Base-by-base conservation (phyloP, 1,140 invertebrate species). In the Scaptomyza pallida region DNA sequence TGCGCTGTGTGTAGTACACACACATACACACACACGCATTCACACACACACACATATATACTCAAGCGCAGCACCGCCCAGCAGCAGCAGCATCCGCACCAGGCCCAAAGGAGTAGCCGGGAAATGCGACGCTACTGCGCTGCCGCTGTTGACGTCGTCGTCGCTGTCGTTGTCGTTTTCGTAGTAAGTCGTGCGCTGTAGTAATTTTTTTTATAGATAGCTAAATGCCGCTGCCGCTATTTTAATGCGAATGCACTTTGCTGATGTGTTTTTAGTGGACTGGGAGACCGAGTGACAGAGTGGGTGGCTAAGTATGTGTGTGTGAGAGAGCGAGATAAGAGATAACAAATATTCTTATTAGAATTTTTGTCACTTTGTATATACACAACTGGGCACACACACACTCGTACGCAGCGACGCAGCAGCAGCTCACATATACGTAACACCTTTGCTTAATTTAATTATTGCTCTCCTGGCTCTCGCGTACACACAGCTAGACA, bases 371-470 rank as follows among this genome's bases (percentile, higher is more conserved):
- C 77, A 77, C 62, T 86, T 70, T 77, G 77, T 74, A 80, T 80
- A 76, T 73, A 85, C 81, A 85, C 76, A 85, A 79, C 79, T 71
- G 51, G 57, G 16, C 41, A 21, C 65, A 13, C 59, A 57, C 47
- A 59, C 74, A 71, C 60, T 59, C 44, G 41, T 47, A 54, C 68
- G 12, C 40, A 75, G 54, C 57, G 71, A 78, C 40, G 50, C 74
- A 55, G 43, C 62, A 45, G 54, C 61, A 54, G 51, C 44, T 70
- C 65, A 79, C 72, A 60, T 61, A 69, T 60, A 81, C 70, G 70
- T 81, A 81, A 77, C 78, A 81, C 73, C 78, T 81, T 81, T 74
- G 78, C 78, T 81, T 74, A 81, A 81, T 81, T 81, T 82, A 82
- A 81, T 81, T 81, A 81, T 81, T 79, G 68, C 78, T 81, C 78